A percentile compares a stretch with the other conserved stretches of the same genome.
Conservation (phyloP, 2,113 vertebrate genomes). For the Gavia stellata region DNA sequence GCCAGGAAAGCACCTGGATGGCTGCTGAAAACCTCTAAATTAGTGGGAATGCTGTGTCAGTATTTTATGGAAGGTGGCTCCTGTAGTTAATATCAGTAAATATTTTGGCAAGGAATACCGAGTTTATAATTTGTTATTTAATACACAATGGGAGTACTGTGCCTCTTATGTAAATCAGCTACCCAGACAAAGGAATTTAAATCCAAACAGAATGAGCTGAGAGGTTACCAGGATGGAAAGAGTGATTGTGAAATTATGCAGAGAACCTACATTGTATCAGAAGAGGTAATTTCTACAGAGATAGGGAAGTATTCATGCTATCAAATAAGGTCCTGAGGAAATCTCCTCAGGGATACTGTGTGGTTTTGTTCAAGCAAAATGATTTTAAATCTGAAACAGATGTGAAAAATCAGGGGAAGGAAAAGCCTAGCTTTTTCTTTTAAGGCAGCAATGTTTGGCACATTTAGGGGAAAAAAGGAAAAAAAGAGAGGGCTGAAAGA, state of each 20-base stretch:
- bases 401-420: not conserved
- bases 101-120: not conserved
- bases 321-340: not conserved
- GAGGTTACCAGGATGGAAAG: slow-evolving; percentile 21
- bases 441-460: not conserved
- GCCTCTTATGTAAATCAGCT: slow-evolving; percentile 32
- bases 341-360: not conserved
- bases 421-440: not conserved
- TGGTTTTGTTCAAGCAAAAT: slow-evolving; percentile 6
- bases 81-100: not conserved
- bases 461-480: too few species aligned
- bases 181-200: not conserved
- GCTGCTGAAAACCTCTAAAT: not conserved
- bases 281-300: slow-evolving; percentile 23
- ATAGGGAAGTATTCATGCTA: not conserved
- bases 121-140: slow-evolving; percentile 21
- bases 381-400: slow-evolving; percentile 8
- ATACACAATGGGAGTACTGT: not conserved
- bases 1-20: not conserved
- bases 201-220: slow-evolving; percentile 7
- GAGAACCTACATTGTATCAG: not conserved
- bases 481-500: not conserved
- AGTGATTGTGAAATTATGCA: slow-evolving; percentile 34
- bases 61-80: not conserved
- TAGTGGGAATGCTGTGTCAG: not conserved